Evolutionary conservation across 2,113 vertebrate genomes (phyloP).

Genomic region (Ochotona curzoniae): DNA sequence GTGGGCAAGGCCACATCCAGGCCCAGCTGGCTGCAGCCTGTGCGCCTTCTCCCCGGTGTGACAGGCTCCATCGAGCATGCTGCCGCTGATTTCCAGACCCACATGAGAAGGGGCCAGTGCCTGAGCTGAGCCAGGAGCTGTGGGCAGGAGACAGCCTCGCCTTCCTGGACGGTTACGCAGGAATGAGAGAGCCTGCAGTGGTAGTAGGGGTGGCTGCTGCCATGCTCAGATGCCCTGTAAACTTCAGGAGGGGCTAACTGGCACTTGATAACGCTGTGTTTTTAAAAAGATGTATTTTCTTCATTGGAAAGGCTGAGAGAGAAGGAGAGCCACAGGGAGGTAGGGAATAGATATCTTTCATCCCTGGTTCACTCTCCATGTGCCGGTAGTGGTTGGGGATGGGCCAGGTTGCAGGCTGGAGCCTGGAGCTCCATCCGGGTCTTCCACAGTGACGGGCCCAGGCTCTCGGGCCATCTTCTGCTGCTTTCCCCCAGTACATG

Average conservation of each 20-base stretch:
- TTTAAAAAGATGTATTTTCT: too few relatives aligned
- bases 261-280: background rate
- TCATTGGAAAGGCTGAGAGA: too few relatives aligned
- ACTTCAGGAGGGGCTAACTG: background rate
- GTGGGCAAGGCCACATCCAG: too few relatives aligned
- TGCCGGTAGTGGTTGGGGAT: too few relatives aligned
- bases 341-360: too few relatives aligned
- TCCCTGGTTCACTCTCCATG: too few relatives aligned
- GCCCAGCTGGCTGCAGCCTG: accelerated
- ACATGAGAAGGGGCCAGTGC: background rate
- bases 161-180: background rate
- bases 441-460: too few relatives aligned
- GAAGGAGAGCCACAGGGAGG: too few relatives aligned
- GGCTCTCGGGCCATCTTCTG: too few relatives aligned
- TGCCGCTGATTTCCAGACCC: background rate
- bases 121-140: background rate
- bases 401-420: too few relatives aligned
- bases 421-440: too few relatives aligned
- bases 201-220: background rate
- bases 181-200: background rate
- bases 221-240: background rate
- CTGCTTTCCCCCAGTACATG: too few relatives aligned
- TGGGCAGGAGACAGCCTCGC: background rate
- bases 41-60: accelerated
- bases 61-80: background rate